Base-by-base conservation (phyloP, 2,113 vertebrate genomes). In the Ammodytes marinus region DNA sequence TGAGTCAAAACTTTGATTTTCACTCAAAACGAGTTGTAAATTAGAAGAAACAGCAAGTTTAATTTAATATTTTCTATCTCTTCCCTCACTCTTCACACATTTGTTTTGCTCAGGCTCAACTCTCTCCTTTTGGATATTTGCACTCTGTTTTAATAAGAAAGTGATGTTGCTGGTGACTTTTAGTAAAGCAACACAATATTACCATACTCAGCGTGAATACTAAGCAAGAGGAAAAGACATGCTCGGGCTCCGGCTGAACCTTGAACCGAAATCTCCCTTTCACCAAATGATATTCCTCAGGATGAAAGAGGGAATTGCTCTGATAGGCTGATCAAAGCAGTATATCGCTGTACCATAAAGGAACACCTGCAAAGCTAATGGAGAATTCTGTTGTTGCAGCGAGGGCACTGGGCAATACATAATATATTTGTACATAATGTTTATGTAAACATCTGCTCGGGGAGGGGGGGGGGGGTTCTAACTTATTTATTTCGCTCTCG, bases 251-350 rank as follows among this genome's bases (percentile, higher is more conserved):
- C 13, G n/a, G 69, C 84, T 91, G 77, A 90, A 92, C 88, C 93
- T 90, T 91, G 85, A 94, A 92, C 89, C 88, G 76, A 88, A 90
- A 90, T 90, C 88, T 87, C 84, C 74, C 84, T 90, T 87, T 83
- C 93, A 90, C 87, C 82, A 91, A 91, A 94, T 89, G 80, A 72
- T 82, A 85, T 90, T 89, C 68, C 73, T 80, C 61, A 49, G 89
- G 91, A 95, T 95, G 91, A 95, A 94, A 94, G 92, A 80, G 80
- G 71, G 83, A 92, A 93, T 90, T 93, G 93, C 94, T 94, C 86
- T 93, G 88, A 94, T 94, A 90, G 92, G 82, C 81, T 89, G 90
- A 94, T 95, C 92, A 95, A 94, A 95, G 93, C 82, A 17, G 57
- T 55, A 76, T 90, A 89, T 94, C 89, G 74, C 80, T 69, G 68